Evolutionary conservation across 2,888 invertebrate species (phyloP).

Genomic region (Mamestra brassicae): DNA sequence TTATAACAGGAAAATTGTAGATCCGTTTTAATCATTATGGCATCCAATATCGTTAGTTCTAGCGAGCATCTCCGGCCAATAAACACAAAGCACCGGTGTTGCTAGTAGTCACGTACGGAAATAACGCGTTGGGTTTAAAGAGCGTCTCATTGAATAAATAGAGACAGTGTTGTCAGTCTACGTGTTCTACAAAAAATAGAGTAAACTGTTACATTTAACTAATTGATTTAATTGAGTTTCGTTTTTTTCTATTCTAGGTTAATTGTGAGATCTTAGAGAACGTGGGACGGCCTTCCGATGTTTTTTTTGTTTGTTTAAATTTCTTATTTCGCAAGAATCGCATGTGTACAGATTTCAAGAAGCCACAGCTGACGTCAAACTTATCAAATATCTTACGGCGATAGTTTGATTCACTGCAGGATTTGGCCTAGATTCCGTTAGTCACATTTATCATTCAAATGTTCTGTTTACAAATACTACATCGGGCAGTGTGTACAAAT

Average conservation of each 20-base stretch:
- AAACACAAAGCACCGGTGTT: slow-evolving; percentile 19
- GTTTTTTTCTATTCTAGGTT: background rate
- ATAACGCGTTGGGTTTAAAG: slow-evolving; percentile 35
- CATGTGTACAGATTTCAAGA: background rate
- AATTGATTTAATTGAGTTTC: slow-evolving; percentile 16
- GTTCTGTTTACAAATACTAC: slow-evolving; percentile 60
- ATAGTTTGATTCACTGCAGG: background rate
- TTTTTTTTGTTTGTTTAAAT: background rate
- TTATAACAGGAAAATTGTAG: slow-evolving; percentile 1
- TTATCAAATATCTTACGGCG: background rate
- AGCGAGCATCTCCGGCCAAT: slow-evolving; percentile 20
- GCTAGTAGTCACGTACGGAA: slow-evolving; percentile 48
- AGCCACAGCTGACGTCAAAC: background rate
- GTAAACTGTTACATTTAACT: slow-evolving; percentile 6
- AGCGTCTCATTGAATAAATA: slow-evolving; percentile 46
- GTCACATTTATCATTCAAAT: slow-evolving; percentile 32
- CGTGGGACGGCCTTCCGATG: background rate
- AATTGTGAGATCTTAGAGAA: background rate
- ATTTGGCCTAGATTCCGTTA: slow-evolving; percentile 18
- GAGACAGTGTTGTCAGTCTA: slow-evolving; percentile 19
- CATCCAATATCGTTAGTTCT: slow-evolving; percentile 40
- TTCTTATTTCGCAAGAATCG: background rate
- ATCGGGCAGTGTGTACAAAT: slow-evolving; percentile 51
- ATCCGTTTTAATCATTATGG: slow-evolving; percentile 18
- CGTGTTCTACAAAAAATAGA: slow-evolving; percentile 30